Evolutionary conservation across 2,797 vertebrate species (phyloP).

Genomic region (Melanotaenia trifasciata): DNA sequence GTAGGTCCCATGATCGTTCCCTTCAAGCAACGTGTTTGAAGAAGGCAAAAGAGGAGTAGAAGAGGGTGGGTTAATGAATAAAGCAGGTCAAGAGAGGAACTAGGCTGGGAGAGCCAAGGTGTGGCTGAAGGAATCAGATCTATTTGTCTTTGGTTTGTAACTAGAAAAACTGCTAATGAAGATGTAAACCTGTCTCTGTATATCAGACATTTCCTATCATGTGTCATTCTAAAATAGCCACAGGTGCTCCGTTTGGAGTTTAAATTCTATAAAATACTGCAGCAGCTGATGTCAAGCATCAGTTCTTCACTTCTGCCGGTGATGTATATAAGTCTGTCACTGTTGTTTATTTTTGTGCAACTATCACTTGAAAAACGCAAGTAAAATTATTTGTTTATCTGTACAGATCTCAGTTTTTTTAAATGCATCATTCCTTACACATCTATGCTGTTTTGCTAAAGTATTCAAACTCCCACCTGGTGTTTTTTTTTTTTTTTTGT

Average conservation of each 20-base stretch:
- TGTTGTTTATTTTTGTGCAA: background rate
- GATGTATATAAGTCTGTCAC: background rate
- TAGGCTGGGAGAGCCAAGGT: slow-evolving; percentile 49
- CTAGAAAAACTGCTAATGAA: slow-evolving; percentile 12
- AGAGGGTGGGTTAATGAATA: slow-evolving; percentile 61
- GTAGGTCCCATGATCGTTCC: slow-evolving; percentile 73
- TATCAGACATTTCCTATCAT: background rate
- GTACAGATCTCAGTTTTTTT: background rate
- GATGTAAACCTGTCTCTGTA: background rate
- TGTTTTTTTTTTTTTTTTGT: background rate
- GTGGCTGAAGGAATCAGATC: slow-evolving; percentile 41
- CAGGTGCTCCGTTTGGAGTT: background rate
- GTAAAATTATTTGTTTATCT: too few species aligned
- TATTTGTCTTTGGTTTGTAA: slow-evolving; percentile 25
- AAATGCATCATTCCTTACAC: background rate
- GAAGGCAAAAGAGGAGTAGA: slow-evolving; percentile 49
- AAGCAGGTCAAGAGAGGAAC: slow-evolving; percentile 62
- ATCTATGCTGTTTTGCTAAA: background rate
- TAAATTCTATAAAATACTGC: slow-evolving; percentile 9
- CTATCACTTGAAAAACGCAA: background rate
- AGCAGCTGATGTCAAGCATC: too few species aligned
- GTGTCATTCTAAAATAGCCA: slow-evolving; percentile 3
- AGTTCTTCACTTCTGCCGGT: too few species aligned
- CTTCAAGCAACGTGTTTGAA: slow-evolving; percentile 63
- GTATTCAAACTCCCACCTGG: too few species aligned